Evolutionary conservation across 2,113 vertebrate species (phyloP).

Genomic region (Zosterops japonicus): DNA sequence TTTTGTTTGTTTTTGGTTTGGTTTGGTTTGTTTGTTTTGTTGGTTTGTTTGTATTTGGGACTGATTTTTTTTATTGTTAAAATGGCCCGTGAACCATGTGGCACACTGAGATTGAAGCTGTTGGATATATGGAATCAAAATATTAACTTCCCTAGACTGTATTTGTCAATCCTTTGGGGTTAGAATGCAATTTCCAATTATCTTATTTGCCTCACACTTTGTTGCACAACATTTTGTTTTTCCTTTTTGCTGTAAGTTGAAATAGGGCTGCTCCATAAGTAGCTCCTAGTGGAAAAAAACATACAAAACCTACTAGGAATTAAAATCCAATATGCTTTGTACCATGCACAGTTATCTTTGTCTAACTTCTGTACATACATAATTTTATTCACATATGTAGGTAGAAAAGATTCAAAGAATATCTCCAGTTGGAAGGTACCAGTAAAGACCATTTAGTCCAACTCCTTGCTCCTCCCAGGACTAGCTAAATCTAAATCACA

Average conservation of each 20-base stretch:
- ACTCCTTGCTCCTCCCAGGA: neutral
- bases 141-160: neutral
- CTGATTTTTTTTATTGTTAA: neutral
- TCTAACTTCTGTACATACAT: neutral
- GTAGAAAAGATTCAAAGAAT: neutral
- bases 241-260: neutral
- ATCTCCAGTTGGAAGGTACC: neutral
- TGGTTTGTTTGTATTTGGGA: neutral
- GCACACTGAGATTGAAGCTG: neutral
- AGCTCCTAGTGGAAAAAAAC: neutral
- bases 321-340: neutral
- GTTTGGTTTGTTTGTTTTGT: neutral
- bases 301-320: neutral
- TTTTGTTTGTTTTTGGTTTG: too few species aligned
- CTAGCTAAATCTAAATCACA: neutral
- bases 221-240: neutral
- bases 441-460: neutral
- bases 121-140: neutral
- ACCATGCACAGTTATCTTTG: neutral
- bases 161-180: neutral
- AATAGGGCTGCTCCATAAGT: fast-evolving
- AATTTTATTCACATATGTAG: neutral
- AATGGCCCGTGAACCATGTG: neutral
- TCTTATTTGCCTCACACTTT: neutral
- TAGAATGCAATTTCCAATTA: neutral